Evolutionary conservation across 2,888 invertebrate genomes (phyloP), one percentile per base, ranked within the genome.

Genomic region (Tubiluchus corallicola): DNA sequence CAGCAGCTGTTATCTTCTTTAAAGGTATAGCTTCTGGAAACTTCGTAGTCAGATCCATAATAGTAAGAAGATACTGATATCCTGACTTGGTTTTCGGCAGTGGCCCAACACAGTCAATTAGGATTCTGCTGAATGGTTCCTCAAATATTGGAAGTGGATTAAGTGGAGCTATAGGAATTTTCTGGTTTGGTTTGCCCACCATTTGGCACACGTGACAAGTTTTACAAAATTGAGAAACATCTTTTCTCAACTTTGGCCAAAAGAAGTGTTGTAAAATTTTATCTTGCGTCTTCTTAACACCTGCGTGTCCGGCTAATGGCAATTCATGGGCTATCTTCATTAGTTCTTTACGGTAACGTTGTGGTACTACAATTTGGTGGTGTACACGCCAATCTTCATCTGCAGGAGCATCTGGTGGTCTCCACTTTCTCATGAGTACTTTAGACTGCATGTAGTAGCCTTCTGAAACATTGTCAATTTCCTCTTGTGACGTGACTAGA

Each of bases 21-120:
- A 52, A 43, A 15, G 53, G 53, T 38, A 54, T 45, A 19, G 52
- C 51, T 43, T 52, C 50, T 19, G 48, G 49, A 41, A 52, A 54
- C 3, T 43, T 20, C 5, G 50, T 50, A 4, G 46, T 39, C 13
- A 40, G 42, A 48, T 46, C 47, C 46, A 49, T 47, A 21, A 47
- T 47, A 49, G 47, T 50, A n/a, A 49, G 41, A 16, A 51, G 38
- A 21, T 47, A 50, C 20, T 48, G 38, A 44, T 49, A 43, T 13
- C 48, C 47, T 2, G 38, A 16, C 13, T 37, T 46, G 20, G 45
- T 46, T 40, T 44, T 48, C 3, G 48, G 47, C 5, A 51, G 17
- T 2, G 51, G 50, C 17, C 50, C 50, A 16, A 50, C 51, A 42
- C 48, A 45, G 21, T 51, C 51, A 2, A 46, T 38, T 20, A 50